Evolutionary conservation across 2,888 invertebrate species (phyloP).

Genomic region (Cristatella mucedo): DNA sequence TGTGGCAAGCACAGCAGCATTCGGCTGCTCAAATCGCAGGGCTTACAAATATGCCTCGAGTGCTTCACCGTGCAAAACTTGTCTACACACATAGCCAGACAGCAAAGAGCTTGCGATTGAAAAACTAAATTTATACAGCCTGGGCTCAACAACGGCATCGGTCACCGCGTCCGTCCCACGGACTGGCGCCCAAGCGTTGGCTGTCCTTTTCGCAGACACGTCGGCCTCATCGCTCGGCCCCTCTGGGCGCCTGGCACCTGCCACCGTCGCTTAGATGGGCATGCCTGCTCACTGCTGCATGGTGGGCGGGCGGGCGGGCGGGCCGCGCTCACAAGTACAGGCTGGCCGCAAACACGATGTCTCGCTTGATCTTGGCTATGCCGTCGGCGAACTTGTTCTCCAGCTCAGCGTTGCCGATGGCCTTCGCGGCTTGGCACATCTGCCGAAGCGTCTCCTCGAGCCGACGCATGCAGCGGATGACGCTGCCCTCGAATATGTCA

Average conservation of each 20-base stretch:
- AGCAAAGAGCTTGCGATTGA: too few relatives aligned
- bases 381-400: slow-evolving; percentile 89
- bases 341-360: slow-evolving; percentile 98
- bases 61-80: too few relatives aligned
- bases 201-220: slow-evolving; percentile 7
- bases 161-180: slow-evolving; percentile 6
- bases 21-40: too few relatives aligned
- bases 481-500: slow-evolving; percentile 46
- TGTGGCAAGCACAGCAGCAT: too few relatives aligned
- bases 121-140: too few relatives aligned
- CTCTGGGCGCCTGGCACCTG: background rate
- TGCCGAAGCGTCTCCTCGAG: slow-evolving; percentile 88
- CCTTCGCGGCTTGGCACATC: slow-evolving; percentile 85
- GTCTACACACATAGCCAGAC: too few relatives aligned
- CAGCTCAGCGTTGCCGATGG: slow-evolving; percentile 83
- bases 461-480: slow-evolving; percentile 80
- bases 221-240: slow-evolving; percentile 2
- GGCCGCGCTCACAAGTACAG: slow-evolving; percentile 61
- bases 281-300: too few relatives aligned
- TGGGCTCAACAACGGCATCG: too few relatives aligned
- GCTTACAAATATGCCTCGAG: too few relatives aligned
- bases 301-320: too few relatives aligned
- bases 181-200: background rate
- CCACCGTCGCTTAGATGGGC: too few relatives aligned
- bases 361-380: slow-evolving; percentile 74